These are phyloP conservation scores for Peromyscus eremicus DNA, from an alignment of 2,797 vertebrate genomes.

Conservation along the genomic window DNA sequence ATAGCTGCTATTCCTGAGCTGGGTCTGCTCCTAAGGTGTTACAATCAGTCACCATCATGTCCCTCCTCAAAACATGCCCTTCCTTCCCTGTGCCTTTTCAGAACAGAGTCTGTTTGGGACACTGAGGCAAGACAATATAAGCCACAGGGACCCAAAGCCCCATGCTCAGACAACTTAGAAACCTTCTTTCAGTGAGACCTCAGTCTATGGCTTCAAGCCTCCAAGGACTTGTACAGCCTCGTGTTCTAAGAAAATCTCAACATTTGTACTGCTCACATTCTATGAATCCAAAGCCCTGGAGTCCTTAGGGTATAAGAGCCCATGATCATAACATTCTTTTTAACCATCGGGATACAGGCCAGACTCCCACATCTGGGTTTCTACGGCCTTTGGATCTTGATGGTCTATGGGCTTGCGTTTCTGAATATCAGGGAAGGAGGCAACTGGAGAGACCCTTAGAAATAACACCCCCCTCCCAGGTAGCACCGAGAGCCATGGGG, in stretches of 20 bases:
- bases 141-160: not conserved
- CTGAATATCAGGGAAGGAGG: not conserved
- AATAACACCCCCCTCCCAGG: not conserved
- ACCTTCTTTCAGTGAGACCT: not conserved
- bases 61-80: not conserved
- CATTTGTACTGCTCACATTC: not conserved
- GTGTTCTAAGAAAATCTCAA: constrained; percentile 56
- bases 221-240: constrained; percentile 34
- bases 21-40: not conserved
- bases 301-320: not conserved
- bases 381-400: not conserved
- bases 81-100: not conserved
- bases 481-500: not conserved
- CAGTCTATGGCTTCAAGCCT: not conserved
- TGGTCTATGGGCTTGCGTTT: not conserved
- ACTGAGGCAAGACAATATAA: constrained; percentile 39
- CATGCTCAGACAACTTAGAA: not conserved
- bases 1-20: not conserved
- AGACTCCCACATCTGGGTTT: not conserved
- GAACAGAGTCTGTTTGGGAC: constrained; percentile 1
- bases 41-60: not conserved
- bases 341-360: not conserved
- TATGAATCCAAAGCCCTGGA: not conserved
- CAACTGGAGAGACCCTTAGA: not conserved
- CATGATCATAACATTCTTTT: not conserved